Evolutionary conservation across 2,797 vertebrate species (phyloP).

Genomic region (Gymnopithys bicolor): DNA sequence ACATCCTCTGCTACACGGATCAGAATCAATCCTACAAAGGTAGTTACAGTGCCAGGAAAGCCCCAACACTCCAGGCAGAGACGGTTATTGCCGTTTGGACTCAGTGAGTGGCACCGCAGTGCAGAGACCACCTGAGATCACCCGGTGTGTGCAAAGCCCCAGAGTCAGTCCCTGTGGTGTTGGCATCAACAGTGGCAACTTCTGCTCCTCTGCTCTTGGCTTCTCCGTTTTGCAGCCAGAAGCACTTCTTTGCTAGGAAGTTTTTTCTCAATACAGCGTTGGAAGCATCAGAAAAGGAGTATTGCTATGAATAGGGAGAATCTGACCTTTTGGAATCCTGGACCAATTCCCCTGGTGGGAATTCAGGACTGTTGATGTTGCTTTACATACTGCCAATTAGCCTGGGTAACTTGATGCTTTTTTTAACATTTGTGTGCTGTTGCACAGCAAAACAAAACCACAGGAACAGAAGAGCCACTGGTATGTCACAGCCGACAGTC

Average conservation of each 20-base stretch:
- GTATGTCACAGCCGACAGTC: constrained; percentile 50
- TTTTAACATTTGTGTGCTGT: not conserved
- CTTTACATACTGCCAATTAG: constrained; percentile 30
- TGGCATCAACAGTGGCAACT: constrained; percentile 10
- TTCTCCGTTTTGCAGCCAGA: not conserved
- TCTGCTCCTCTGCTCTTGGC: not conserved
- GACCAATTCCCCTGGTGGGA: not conserved
- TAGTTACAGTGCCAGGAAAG: not conserved
- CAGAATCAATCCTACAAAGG: constrained; percentile 43
- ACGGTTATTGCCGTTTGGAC: not conserved
- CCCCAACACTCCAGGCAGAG: not conserved
- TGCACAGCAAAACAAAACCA: not conserved
- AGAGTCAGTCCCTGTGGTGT: not conserved
- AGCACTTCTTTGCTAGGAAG: not conserved
- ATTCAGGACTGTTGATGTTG: not conserved
- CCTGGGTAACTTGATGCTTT: not conserved
- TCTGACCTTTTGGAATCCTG: not conserved
- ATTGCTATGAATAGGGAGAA: not conserved
- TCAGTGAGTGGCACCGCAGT: not conserved
- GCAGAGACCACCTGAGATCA: not conserved
- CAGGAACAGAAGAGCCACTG: constrained; percentile 60
- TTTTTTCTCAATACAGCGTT: not conserved
- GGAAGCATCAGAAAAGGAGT: constrained; percentile 18
- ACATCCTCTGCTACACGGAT: constrained; percentile 23
- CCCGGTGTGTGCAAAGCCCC: constrained; percentile 53